Base-by-base conservation (phyloP, 2,888 invertebrate species). In the Parascotia fuliginaria region DNA sequence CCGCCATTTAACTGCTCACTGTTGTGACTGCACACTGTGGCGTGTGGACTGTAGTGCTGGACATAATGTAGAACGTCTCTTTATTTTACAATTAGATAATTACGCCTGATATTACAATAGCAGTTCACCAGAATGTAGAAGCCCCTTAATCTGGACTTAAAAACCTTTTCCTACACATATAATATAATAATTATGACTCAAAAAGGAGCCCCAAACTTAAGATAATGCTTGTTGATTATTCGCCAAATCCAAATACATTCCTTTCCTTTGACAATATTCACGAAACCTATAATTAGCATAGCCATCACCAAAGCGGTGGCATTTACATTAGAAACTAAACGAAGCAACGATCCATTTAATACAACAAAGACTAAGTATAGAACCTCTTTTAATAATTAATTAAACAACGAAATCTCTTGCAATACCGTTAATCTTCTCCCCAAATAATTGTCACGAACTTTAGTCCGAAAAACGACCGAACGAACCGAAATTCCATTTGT, bases 401-500 rank as follows among this genome's bases (percentile, higher is more conserved):
- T 5, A 47, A 19, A 37, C 9, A 32, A 34, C 28, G 15, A 44
- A 42, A 39, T 43, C 42, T 12, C 39, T n/a, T 31, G 27, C 39
- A 62, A 51, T 52, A 47, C 43, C 52, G 44, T 55, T 55, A 45
- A 48, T 48, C 42, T 51, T 64, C 44, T 42, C 39, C 41, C 50
- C 50, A 50, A 38, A 64, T 60, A 61, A 57, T 48, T 54, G 53
- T 57, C 43, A 37, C 33, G 14, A 46, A 54, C 22, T 43, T 41
- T 39, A 14, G 32, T 31, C 31, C 34, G 39, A 65, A 57, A 65
- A 64, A 54, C 41, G 42, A 60, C 42, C 40, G 46, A 61, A 42
- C 45, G 7, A 54, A 42, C 45, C 45, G 27, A 28, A 44, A 12
- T 55, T 50, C 34, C 55, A 69, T 70, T 73, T 58, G 55, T 65